Percentiles rank a stretch among this genome's conserved stretches.
These are phyloP conservation scores for Drosophila simulans DNA, from an alignment of 1,140 invertebrate genomes.

Conservation along the genomic window DNA sequence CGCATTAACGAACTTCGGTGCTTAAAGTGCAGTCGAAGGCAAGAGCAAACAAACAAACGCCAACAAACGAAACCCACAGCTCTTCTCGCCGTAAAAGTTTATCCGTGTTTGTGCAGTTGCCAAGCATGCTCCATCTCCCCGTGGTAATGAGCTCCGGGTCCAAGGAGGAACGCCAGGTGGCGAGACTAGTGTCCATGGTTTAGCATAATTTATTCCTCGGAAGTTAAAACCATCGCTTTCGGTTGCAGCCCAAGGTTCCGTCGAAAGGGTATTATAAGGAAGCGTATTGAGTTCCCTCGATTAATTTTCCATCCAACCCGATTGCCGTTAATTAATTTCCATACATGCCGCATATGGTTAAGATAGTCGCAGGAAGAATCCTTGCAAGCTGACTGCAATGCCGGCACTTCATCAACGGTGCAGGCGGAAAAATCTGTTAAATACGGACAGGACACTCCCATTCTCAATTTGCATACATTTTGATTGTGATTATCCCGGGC, in stretches of 20 bases:
- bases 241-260: neutral
- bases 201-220: slow-evolving; percentile 41
- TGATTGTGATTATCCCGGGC: slow-evolving; percentile 73
- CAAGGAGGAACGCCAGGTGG: neutral
- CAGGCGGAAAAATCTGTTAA: slow-evolving; percentile 65
- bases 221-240: slow-evolving; percentile 4
- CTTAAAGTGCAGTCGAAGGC: slow-evolving; percentile 73
- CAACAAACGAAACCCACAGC: neutral
- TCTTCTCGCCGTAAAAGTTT: slow-evolving; percentile 50
- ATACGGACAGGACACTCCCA: slow-evolving; percentile 38
- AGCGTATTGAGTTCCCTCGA: slow-evolving; percentile 55
- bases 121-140: neutral
- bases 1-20: slow-evolving; percentile 78
- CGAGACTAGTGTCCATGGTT: slow-evolving; percentile 30
- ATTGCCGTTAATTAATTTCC: slow-evolving; percentile 73
- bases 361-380: slow-evolving; percentile 8
- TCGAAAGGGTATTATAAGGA: slow-evolving; percentile 15
- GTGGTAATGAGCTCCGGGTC: slow-evolving; percentile 39
- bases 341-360: slow-evolving; percentile 16
- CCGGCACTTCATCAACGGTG: slow-evolving; percentile 41
- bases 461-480: slow-evolving; percentile 77
- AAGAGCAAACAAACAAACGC: slow-evolving; percentile 42
- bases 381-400: slow-evolving; percentile 20
- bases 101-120: slow-evolving; percentile 68
- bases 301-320: slow-evolving; percentile 51